Evolutionary conservation across 1,140 invertebrate genomes (phyloP), one percentile per base, ranked within the genome.

Genomic region (Drosophila neocordata): DNA sequence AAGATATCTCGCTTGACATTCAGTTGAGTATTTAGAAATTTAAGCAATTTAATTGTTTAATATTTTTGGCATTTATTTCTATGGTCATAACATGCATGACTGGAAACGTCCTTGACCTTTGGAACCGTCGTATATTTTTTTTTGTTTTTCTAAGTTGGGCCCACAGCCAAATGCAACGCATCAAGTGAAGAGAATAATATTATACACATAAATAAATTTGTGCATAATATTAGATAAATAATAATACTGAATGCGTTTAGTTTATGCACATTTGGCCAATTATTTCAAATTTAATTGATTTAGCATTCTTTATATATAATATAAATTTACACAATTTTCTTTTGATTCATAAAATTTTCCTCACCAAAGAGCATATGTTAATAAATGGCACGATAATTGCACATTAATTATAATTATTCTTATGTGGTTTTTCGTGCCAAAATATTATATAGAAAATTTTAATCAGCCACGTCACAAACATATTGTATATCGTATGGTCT

Each of bases 261-360:
- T 37, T 31, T 24, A 8, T 56, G 20, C 51, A 55, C 71, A 84
- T 65, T 67, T 80, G 80, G 51, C 52, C 62, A 65, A 65, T 60
- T 53, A 85, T 80, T 69, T 85, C 80, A 84, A 80, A 77, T 70
- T 85, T 84, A 84, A 84, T 84, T 84, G 77, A 80, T 76, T 65
- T 66, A 57, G 44, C 69, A 27, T 31, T 31, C 27, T 31, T 31
- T 31, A 6, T 31, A 31, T 6, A 31, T 31, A 31, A 31, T 31
- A 24, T 24, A 24, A n/a, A n/a, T n/a, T n/a, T n/a, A n/a, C n/a
- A n/a, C n/a, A n/a, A n/a, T 24, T 24, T 24, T 1, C 22, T 24
- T 24, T 24, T 24, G 22, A 24, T 24, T 24, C 65, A 34, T 27
- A 44, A 44, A 48, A 48, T 48, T 48, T 48, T 48, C 20, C 22